Evolutionary conservation across 2,113 vertebrate species (phyloP).

Genomic region (Acrocephalus kingi): DNA sequence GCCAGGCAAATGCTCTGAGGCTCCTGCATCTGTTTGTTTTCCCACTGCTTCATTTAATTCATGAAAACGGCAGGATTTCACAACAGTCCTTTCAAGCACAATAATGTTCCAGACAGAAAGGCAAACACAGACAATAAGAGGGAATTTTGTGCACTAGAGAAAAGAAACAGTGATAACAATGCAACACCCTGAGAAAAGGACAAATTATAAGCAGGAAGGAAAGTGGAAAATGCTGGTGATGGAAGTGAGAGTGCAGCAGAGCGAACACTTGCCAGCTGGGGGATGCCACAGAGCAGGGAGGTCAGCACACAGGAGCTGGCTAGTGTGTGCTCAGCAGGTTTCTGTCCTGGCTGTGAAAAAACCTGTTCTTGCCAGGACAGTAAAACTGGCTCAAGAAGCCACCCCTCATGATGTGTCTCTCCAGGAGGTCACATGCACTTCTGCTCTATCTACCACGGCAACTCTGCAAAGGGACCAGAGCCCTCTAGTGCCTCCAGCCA

Average conservation of each 20-base stretch:
- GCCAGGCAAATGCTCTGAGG: background rate
- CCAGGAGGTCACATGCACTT: background rate
- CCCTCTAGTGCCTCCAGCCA: background rate
- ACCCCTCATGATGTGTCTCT: rapidly evolving
- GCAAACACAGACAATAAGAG: background rate
- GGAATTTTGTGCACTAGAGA: background rate
- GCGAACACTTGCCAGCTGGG: background rate
- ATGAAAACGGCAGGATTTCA: background rate
- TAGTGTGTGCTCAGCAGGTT: background rate
- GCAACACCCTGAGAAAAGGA: background rate
- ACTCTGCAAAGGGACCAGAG: background rate
- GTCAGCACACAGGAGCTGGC: background rate
- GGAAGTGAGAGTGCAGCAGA: background rate
- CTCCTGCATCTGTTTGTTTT: background rate
- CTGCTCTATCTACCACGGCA: background rate
- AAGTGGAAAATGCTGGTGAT: background rate
- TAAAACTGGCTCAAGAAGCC: background rate
- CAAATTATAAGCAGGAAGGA: background rate
- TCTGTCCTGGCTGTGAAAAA: background rate
- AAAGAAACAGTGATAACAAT: background rate
- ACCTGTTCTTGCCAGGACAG: background rate
- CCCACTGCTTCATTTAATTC: background rate
- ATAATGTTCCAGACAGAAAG: background rate
- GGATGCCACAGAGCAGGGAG: background rate
- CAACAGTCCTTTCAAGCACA: background rate